phyloP scores from a whole-genome alignment of 2,797 vertebrate species.

The Neopelma chrysocephalum region DNA sequence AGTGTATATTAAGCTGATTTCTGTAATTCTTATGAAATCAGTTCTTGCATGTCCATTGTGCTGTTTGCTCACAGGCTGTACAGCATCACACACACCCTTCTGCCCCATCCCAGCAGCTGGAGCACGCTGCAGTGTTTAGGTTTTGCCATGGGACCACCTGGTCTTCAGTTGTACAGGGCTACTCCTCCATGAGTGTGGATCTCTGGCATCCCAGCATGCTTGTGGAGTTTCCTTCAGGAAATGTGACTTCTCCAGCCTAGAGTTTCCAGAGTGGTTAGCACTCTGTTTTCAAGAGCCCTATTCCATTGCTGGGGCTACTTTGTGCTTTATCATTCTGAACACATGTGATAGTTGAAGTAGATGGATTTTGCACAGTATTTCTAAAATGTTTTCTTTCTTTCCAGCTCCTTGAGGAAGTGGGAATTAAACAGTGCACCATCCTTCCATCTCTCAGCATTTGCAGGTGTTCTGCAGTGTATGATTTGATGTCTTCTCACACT shows the following conservation, averaged over 20 bases:
- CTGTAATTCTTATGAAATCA: neutral
- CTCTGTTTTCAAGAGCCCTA: neutral
- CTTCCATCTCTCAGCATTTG: rapidly evolving
- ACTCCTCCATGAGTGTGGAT: neutral
- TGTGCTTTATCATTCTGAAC: neutral
- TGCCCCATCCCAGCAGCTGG: neutral
- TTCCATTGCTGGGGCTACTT: neutral
- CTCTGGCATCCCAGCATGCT: rapidly evolving
- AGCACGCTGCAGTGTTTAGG: neutral
- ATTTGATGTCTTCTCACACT: neutral
- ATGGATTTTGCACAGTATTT: neutral
- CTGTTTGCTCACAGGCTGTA: neutral
- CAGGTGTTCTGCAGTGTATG: neutral
- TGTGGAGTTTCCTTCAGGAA: neutral
- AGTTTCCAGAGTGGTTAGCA: neutral
- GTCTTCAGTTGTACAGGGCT: neutral
- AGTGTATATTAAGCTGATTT: neutral
- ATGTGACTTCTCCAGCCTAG: neutral
- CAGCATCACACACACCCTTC: neutral
- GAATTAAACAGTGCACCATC: neutral
- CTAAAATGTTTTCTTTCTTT: neutral
- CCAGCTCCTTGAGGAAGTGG: neutral
- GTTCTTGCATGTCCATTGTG: neutral
- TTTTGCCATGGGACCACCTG: rapidly evolving
- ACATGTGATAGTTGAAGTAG: neutral